Evolutionary conservation across 2,888 invertebrate species (phyloP), one percentile per base, ranked within the genome.

Genomic region (Lordiphosa andalusiaca): DNA sequence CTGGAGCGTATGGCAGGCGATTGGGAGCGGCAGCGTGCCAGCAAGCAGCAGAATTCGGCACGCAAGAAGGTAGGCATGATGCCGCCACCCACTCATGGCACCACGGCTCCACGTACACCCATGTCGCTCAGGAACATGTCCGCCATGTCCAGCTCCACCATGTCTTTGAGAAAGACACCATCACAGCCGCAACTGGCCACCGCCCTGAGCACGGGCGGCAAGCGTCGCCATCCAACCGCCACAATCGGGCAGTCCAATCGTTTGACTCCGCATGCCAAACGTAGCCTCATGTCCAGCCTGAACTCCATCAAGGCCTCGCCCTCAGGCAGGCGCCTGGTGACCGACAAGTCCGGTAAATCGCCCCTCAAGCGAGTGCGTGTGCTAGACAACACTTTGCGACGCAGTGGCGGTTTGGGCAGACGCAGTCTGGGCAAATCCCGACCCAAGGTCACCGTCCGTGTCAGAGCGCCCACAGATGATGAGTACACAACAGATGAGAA

Each of bases 1-100:
- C 84, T 92, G 3, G 92, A 93, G 42, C 88, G 92, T 7, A 93
- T 95, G 73, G 89, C 91, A 13, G 90, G 91, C 2, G 91, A 93
- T 9, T 93, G 93, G 92, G 91, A 92, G 54, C 90, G 91, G 0
- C 91, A 92, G 19, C 81, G 81, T 0, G 76, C 84, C 46, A 88
- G 88, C 35, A 89, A 88, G 51, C 72, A 83, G 21, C 41, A 82
- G 2, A 86, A 81, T 65, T 92, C 93, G 80, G 91, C 91, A 3
- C 85, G 89, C 3, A 89, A 89, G 58, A 81, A 87, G 38, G 55
- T 59, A 16, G 78, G 62, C 44, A 66, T 69, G 41, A 30, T 65
- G 37, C 71, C 71, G 0, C 77, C 81, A 3, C 53, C 60, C 0
- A 30, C 69, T 0, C 41, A 68, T 0, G 63, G 71, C 0, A 7